Percentiles rank a stretch among this genome's conserved stretches.
These are phyloP conservation scores for Echinops telfairi DNA, from an alignment of 2,113 vertebrate species.

Conservation along the genomic window DNA sequence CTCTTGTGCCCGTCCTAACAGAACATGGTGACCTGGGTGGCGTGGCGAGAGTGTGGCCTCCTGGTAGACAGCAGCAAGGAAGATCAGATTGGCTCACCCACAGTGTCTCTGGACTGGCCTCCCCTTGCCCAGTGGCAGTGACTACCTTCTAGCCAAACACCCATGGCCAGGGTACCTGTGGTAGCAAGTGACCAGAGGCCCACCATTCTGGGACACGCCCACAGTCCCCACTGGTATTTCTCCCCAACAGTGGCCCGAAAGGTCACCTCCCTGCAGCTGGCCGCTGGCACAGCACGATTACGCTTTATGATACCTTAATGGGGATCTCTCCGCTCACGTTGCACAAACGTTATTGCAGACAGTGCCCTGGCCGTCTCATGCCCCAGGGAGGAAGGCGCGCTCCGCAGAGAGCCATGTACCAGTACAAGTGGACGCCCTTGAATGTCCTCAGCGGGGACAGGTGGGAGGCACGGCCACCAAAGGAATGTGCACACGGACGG, in stretches of 20 bases:
- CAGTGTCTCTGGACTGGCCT: too few relatives aligned
- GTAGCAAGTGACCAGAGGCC: not conserved
- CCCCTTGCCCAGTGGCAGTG: too few relatives aligned
- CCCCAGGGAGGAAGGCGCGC: not conserved
- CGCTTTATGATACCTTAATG: constrained; percentile 69
- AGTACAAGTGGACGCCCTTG: rapidly evolving
- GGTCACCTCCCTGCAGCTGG: constrained; percentile 55
- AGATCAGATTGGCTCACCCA: too few relatives aligned
- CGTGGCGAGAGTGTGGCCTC: too few relatives aligned
- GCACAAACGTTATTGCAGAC: constrained; percentile 63
- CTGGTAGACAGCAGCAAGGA: too few relatives aligned
- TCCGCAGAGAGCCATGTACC: too few relatives aligned
- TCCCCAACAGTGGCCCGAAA: constrained; percentile 53
- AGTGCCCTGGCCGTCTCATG: not conserved
- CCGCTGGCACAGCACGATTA: constrained; percentile 21
- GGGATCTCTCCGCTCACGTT: constrained; percentile 43
- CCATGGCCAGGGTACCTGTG: not conserved
- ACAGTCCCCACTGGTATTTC: constrained; percentile 58
- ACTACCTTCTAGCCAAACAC: too few relatives aligned
- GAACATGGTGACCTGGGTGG: too few relatives aligned
- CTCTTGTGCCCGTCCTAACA: too few relatives aligned
- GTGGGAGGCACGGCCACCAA: rapidly evolving
- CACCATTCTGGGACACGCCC: rapidly evolving
- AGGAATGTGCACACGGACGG: not conserved
- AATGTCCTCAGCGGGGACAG: rapidly evolving